Evolutionary conservation across 2,113 vertebrate genomes (phyloP).

Genomic region (Tetrao urogallus): DNA sequence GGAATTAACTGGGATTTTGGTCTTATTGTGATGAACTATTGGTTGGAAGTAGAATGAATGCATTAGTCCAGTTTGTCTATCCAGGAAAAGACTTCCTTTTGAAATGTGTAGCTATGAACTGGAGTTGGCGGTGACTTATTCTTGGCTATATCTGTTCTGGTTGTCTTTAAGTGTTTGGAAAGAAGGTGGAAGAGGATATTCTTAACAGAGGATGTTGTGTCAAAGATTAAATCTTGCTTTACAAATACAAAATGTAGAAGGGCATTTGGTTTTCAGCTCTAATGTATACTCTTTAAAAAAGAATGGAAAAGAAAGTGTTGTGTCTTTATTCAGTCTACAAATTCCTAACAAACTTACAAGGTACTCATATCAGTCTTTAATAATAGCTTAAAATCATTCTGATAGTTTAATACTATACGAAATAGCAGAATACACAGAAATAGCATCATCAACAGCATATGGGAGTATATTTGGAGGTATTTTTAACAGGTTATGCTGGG

Average conservation of each 20-base stretch:
- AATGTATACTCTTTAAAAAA: neutral
- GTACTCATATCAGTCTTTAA: neutral
- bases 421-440: neutral
- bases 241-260: neutral
- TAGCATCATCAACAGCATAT: neutral
- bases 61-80: neutral
- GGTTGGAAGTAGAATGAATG: neutral
- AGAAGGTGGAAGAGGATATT: neutral
- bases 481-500: neutral
- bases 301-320: neutral
- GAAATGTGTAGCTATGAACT: neutral
- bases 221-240: neutral
- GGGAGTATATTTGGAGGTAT: neutral
- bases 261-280: neutral
- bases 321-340: neutral
- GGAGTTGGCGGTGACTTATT: neutral
- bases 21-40: neutral
- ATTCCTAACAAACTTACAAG: neutral
- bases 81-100: neutral
- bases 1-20: neutral
- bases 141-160: neutral
- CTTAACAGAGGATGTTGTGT: neutral
- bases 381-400: neutral
- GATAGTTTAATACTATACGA: neutral
- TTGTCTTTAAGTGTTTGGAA: neutral